These are phyloP conservation scores for Limnephilus auricula DNA, from an alignment of 2,888 invertebrate species.

Conservation along the genomic window DNA sequence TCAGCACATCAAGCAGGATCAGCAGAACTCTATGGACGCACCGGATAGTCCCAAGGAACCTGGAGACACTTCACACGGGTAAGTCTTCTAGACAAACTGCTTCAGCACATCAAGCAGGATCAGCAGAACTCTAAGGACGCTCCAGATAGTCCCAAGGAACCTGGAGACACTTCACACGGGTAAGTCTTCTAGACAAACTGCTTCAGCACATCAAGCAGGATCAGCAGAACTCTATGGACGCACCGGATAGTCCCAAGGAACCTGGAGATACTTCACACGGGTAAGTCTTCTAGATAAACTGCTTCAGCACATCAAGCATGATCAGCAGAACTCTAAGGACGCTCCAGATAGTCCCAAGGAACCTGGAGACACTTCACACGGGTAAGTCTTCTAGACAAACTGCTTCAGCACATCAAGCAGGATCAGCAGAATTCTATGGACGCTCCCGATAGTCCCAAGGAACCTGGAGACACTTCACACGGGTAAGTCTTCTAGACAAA, in stretches of 20 bases:
- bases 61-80: conserved; percentile 79
- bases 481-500: conserved; percentile 83
- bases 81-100: conserved; percentile 84
- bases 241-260: conserved; percentile 93
- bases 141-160: conserved; percentile 93
- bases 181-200: conserved; percentile 84
- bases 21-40: conserved; percentile 93
- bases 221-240: conserved; percentile 93
- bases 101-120: conserved; percentile 96
- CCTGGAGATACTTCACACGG: conserved; percentile 81
- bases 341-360: conserved; percentile 94
- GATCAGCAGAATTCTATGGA: conserved; percentile 95
- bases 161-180: conserved; percentile 80
- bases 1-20: conserved; percentile 96
- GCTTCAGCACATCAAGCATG: conserved; percentile 95
- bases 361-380: conserved; percentile 80
- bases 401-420: conserved; percentile 95
- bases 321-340: conserved; percentile 94
- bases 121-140: conserved; percentile 94
- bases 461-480: conserved; percentile 82
- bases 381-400: conserved; percentile 83
- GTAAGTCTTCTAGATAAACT: conserved; percentile 85
- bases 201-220: conserved; percentile 96
- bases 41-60: conserved; percentile 94
- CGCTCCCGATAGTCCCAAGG: conserved; percentile 93